These are phyloP conservation scores for Noctua comes DNA, from an alignment of 2,888 invertebrate species.

Conservation along the genomic window DNA sequence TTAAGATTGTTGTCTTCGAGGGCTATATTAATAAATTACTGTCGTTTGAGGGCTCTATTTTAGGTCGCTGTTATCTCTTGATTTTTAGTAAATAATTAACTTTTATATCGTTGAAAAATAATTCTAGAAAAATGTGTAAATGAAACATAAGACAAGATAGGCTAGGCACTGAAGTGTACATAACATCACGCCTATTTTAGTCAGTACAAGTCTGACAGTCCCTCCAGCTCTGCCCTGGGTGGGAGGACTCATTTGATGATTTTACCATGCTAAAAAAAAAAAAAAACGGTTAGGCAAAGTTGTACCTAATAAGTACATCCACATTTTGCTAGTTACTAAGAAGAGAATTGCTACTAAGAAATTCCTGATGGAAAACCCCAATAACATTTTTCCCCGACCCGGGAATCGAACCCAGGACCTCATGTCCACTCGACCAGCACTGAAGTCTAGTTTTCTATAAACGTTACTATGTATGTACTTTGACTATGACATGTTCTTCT, in stretches of 20 bases:
- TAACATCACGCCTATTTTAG: too few relatives aligned
- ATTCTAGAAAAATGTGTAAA: not conserved
- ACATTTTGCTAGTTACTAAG: too few relatives aligned
- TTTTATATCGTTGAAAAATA: not conserved
- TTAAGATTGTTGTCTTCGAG: slow-evolving; percentile 48
- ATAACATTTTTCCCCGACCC: not conserved
- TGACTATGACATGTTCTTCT: not conserved
- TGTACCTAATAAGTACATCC: too few relatives aligned
- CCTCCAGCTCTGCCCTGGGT: too few relatives aligned
- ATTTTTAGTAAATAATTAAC: slow-evolving; percentile 25
- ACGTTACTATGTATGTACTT: not conserved
- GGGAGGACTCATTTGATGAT: too few relatives aligned
- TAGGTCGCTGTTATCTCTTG: slow-evolving; percentile 14
- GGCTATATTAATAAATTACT: slow-evolving; percentile 46
- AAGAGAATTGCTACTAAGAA: too few relatives aligned
- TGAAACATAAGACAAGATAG: not conserved
- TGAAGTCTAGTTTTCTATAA: not conserved
- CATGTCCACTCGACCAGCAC: not conserved
- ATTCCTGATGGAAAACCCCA: not conserved
- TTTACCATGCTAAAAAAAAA: too few relatives aligned
- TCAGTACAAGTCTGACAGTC: too few relatives aligned
- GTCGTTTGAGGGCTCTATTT: slow-evolving; percentile 28
- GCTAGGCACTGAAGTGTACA: not conserved
- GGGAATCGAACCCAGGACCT: not conserved
- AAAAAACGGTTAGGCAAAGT: too few relatives aligned